These are phyloP conservation scores for Callorhinus ursinus DNA, from an alignment of 2,113 vertebrate species.

Conservation along the genomic window DNA sequence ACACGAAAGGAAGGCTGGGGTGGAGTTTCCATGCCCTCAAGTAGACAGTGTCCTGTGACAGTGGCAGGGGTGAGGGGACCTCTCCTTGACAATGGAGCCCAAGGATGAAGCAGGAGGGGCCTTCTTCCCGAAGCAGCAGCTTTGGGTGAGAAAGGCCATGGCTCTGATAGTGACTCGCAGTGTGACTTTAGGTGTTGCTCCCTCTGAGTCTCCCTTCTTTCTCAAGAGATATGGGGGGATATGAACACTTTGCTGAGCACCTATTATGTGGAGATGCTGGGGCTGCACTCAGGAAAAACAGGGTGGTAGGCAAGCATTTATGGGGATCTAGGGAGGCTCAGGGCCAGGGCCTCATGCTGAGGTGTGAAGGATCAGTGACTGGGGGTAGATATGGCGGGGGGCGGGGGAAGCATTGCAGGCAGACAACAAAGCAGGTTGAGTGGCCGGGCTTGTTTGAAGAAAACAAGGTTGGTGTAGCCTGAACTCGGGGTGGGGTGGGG, in stretches of 20 bases:
- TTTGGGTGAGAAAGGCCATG: neutral
- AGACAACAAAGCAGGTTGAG: neutral
- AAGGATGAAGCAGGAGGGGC: neutral
- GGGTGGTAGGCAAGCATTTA: neutral
- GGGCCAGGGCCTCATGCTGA: neutral
- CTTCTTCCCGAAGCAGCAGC: neutral
- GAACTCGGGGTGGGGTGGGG: neutral
- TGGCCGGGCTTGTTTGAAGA: neutral
- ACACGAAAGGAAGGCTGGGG: accelerated
- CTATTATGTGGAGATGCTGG: neutral
- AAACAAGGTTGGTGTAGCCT: neutral
- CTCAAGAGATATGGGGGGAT: neutral
- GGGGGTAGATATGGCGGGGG: neutral
- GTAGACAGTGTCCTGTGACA: neutral
- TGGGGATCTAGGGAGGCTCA: neutral
- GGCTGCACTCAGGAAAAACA: neutral
- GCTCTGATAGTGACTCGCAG: neutral
- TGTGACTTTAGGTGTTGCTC: accelerated
- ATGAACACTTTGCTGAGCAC: neutral
- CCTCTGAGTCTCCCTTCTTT: neutral
- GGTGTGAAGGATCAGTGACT: neutral
- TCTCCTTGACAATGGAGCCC: neutral
- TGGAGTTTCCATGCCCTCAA: too few species aligned
- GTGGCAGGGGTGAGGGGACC: accelerated
- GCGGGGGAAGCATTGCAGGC: neutral